phyloP scores from a whole-genome alignment of 2,888 invertebrate genomes.

The Coelinius sp. region DNA sequence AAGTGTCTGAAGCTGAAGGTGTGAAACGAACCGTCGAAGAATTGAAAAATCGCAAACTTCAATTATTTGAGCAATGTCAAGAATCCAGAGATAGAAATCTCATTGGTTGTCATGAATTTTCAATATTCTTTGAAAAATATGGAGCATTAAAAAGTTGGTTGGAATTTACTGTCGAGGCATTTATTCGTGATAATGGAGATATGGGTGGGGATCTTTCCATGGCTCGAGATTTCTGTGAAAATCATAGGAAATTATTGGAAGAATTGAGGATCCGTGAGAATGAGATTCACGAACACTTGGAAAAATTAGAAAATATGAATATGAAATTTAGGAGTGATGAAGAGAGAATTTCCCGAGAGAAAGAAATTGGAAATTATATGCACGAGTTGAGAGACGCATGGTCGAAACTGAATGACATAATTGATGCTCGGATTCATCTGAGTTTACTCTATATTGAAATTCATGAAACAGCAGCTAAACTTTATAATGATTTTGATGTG shows the following conservation, averaged over 20 bases:
- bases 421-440: conserved; percentile 78
- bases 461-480: conserved; percentile 78
- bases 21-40: conserved; percentile 79
- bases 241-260: conserved; percentile 80
- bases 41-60: conserved; percentile 81
- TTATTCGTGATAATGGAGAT: conserved; percentile 80
- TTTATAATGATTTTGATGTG: conserved; percentile 78
- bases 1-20: conserved; percentile 78
- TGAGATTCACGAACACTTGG: conserved; percentile 76
- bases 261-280: conserved; percentile 81
- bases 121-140: conserved; percentile 79
- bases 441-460: conserved; percentile 81
- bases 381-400: conserved; percentile 77
- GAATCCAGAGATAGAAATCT: conserved; percentile 80
- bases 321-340: conserved; percentile 45
- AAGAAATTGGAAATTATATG: conserved; percentile 77
- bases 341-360: conserved; percentile 70
- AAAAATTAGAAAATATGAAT: conserved; percentile 42
- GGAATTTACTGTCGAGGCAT: conserved; percentile 80
- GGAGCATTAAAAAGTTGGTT: conserved; percentile 83
- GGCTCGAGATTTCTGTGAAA: conserved; percentile 79
- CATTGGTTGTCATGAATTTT: conserved; percentile 79
- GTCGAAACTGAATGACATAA: conserved; percentile 75
- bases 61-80: conserved; percentile 76
- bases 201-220: conserved; percentile 80